These are phyloP conservation scores for Calephelis nemesis DNA, from an alignment of 1,140 invertebrate species.

Conservation along the genomic window DNA sequence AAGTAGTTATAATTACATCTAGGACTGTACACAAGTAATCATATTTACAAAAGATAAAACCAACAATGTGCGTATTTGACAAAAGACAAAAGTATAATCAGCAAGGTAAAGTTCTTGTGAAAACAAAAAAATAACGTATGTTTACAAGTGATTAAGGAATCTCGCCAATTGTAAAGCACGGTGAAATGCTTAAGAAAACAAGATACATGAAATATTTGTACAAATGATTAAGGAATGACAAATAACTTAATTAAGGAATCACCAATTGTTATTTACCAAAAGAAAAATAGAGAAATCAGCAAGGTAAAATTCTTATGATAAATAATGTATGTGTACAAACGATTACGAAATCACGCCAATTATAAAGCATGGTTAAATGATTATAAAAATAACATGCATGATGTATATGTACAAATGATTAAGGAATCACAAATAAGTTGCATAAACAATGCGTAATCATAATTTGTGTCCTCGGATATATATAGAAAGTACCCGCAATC, in stretches of 20 bases:
- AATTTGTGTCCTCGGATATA: too few relatives aligned
- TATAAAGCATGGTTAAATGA: not conserved
- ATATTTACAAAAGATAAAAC: slow-evolving; percentile 4
- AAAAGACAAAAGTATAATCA: not conserved
- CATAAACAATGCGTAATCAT: too few relatives aligned
- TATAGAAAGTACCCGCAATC: too few relatives aligned
- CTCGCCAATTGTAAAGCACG: not conserved
- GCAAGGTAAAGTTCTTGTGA: not conserved
- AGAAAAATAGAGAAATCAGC: not conserved
- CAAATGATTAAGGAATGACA: too few relatives aligned
- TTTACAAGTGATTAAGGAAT: not conserved
- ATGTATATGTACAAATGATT: too few relatives aligned
- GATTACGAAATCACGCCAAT: not conserved
- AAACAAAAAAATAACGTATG: not conserved
- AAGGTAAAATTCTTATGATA: not conserved
- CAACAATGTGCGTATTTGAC: not conserved
- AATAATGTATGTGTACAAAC: not conserved
- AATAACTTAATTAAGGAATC: too few relatives aligned
- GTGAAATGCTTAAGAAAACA: not conserved
- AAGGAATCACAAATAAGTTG: too few relatives aligned
- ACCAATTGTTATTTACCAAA: not conserved
- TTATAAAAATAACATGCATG: too few relatives aligned
- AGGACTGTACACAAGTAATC: not conserved
- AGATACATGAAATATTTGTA: too few relatives aligned
- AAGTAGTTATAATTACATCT: not conserved